Evolutionary conservation across 2,113 vertebrate species (phyloP).

Genomic region (Saguinus midas): DNA sequence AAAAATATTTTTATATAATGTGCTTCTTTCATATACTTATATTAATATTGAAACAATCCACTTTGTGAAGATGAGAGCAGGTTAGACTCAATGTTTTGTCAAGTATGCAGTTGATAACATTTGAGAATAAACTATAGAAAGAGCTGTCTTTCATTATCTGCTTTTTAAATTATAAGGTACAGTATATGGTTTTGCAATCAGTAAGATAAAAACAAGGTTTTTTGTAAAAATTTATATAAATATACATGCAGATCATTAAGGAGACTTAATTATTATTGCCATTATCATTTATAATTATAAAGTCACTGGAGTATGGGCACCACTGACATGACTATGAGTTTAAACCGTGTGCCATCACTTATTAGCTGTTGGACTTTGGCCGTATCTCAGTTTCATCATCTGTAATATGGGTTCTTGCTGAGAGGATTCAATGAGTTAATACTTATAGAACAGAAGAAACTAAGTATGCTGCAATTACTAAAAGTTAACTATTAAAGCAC

Average conservation of each 20-base stretch:
- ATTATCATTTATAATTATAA: not conserved
- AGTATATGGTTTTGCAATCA: not conserved
- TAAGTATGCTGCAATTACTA: not conserved
- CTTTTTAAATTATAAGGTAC: not conserved
- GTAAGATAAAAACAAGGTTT: not conserved
- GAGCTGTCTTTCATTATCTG: not conserved
- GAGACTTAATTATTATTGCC: not conserved
- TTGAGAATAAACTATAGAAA: not conserved
- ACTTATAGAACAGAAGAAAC: not conserved
- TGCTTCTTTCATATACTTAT: not conserved
- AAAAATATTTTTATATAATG: not conserved
- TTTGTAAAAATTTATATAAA: not conserved
- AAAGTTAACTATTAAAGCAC: not conserved
- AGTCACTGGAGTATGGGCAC: not conserved
- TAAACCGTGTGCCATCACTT: not conserved
- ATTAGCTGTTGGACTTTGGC: not conserved
- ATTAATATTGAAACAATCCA: no score
- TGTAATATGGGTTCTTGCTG: not conserved
- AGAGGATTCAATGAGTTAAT: not conserved
- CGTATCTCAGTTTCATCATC: not conserved
- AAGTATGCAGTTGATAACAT: not conserved
- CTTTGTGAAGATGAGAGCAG: not conserved
- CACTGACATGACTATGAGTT: not conserved
- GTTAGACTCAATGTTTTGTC: no score
- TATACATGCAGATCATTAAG: not conserved